Evolutionary conservation across 2,888 invertebrate species (phyloP), one percentile per base, ranked within the genome.

Genomic region (Melanchra persicariae): DNA sequence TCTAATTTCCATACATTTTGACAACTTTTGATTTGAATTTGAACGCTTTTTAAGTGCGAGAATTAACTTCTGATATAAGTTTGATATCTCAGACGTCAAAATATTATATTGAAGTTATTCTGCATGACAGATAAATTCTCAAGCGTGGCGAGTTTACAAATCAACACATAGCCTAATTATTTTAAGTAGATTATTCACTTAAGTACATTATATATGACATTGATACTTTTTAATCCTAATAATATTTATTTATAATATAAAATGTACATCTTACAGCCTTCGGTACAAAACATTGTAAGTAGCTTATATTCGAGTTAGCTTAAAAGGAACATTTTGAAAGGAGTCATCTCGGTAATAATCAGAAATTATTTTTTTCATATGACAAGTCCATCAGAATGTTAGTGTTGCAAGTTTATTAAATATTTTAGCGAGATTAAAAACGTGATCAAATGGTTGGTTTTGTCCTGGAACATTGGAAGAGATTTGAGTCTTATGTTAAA

Each of bases 231-330:
- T 64, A n/a, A 71, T 62, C 51, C 34, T 58, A 52, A 22, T 51
- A 49, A 63, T 12, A 40, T n/a, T 47, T 40, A n/a, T 43, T 15
- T 61, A 51, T 49, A 19, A 43, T 49, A 64, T 47, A 12, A 37
- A 37, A 26, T 57, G 26, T 72, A n/a, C 7, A 12, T 43, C n/a
- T 74, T 34, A 74, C 74, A 66, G 67, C 58, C 74, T 59, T 59
- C 19, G 43, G 24, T 63, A 19, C 3, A 37, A 45, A 12, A 17
- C n/a, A n/a, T 0, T 47, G 9, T 12, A 51, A 40, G n/a, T 6
- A 65, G 22, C 12, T 22, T 37, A 1, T 19, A 15, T n/a, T 7
- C 0, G 26, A 26, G n/a, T 12, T 24, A 24, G 15, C 17, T n/a
- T 9, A 19, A 24, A 52, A 37, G 37, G 19, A 54, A 72, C 34